These are phyloP conservation scores for Polypedilum vanderplanki DNA, from an alignment of 1,140 invertebrate genomes.

Conservation along the genomic window DNA sequence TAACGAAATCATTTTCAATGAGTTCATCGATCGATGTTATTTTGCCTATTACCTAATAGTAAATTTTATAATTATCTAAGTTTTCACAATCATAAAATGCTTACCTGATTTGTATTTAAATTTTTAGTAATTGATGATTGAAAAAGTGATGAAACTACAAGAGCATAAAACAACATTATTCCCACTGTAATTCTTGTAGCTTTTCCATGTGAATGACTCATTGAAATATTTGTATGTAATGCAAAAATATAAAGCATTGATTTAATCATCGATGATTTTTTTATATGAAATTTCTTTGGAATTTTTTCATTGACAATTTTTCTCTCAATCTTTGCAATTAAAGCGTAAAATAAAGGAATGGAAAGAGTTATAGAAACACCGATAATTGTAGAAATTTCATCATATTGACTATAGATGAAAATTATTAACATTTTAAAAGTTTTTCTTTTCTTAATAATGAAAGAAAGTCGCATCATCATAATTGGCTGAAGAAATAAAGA, in stretches of 20 bases:
- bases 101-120: constrained; percentile 1
- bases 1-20: neutral
- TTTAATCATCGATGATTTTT: neutral
- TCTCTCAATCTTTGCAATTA: neutral
- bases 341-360: neutral
- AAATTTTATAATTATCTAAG: neutral
- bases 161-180: constrained; percentile 1
- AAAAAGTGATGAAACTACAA: neutral
- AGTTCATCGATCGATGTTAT: neutral
- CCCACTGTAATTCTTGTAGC: neutral
- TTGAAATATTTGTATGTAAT: neutral
- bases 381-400: neutral
- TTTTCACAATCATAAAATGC: neutral
- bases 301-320: neutral
- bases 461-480: neutral
- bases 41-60: neutral
- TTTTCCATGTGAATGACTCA: neutral
- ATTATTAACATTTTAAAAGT: neutral
- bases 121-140: neutral
- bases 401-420: neutral
- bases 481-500: neutral
- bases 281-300: neutral
- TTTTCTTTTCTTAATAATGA: neutral
- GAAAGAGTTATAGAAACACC: neutral
- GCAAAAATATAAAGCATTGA: neutral